Evolutionary conservation across 2,113 vertebrate genomes (phyloP), one percentile per base, ranked within the genome.

Genomic region (Periophthalmus modestus): DNA sequence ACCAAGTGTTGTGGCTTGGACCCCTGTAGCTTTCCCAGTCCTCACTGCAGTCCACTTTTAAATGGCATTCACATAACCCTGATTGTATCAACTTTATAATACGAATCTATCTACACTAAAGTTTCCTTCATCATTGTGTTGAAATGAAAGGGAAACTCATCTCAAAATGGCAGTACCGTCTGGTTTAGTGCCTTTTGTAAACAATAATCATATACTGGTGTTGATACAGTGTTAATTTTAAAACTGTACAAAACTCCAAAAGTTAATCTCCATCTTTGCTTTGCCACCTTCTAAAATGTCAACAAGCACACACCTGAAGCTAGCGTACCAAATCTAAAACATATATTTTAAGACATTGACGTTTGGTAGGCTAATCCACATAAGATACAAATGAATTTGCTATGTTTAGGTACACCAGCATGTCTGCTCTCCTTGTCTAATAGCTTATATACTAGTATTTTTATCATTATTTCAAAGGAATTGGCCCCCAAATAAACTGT

Each of bases 161-260:
- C 21, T 58, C 12, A 55, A 66, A 87, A 80, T 86, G 80, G 82
- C 87, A 86, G 89, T 91, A 90, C 87, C 91, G 61, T 63, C 61
- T 63, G 85, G 71, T 85, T 43, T 80, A 28, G 69, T 75, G 75
- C 79, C 74, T 87, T 78, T 75, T 87, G 91, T 91, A 92, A 91
- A 91, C 91, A 88, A 85, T 82, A 69, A 69, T 75, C 73, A 83
- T 66, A 82, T 74, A 74, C 55, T 70, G 65, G 66, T 74, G 70
- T 65, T 74, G 85, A 28, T 28, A 43, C 63, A 47, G 67, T 36
- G 82, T 68, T 39, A 58, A 79, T 72, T 87, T 82, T 87, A 87
- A 85, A 89, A 72, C 21, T 88, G 79, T 73, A 82, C 74, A 82
- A 54, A 61, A 28, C 58, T 33, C 14, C 23, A 61, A 28, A 61